These are phyloP conservation scores for Alligator sinensis DNA, from an alignment of 2,113 vertebrate genomes.

Conservation along the genomic window DNA sequence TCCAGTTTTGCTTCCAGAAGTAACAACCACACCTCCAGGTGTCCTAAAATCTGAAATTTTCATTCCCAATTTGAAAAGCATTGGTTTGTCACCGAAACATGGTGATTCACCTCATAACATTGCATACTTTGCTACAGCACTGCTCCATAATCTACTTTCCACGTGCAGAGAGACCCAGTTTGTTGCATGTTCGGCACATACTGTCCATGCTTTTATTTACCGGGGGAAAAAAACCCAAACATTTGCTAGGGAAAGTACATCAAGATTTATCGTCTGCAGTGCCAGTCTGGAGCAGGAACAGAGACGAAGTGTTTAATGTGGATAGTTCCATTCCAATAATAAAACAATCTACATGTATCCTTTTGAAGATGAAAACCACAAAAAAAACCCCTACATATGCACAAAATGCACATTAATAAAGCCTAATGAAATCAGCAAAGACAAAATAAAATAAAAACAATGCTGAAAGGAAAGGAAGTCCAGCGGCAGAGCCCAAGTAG, in stretches of 20 bases:
- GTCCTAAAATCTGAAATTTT: background rate
- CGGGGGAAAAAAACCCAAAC: background rate
- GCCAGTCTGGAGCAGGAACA: conserved; percentile 1
- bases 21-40: background rate
- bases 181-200: background rate
- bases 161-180: background rate
- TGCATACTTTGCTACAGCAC: background rate
- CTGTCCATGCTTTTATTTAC: background rate
- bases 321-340: background rate
- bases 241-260: background rate
- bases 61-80: background rate
- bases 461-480: background rate
- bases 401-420: background rate
- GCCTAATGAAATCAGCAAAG: background rate
- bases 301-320: background rate
- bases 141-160: background rate
- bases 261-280: background rate
- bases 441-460: background rate
- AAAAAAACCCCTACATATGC: background rate
- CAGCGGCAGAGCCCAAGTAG: background rate
- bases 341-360: background rate
- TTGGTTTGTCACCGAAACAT: background rate
- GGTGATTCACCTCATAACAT: background rate
- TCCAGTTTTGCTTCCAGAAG: background rate
- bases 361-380: background rate